Evolutionary conservation across 1,140 invertebrate genomes (phyloP), one percentile per base, ranked within the genome.

Genomic region (Alviniconcha marisindica): DNA sequence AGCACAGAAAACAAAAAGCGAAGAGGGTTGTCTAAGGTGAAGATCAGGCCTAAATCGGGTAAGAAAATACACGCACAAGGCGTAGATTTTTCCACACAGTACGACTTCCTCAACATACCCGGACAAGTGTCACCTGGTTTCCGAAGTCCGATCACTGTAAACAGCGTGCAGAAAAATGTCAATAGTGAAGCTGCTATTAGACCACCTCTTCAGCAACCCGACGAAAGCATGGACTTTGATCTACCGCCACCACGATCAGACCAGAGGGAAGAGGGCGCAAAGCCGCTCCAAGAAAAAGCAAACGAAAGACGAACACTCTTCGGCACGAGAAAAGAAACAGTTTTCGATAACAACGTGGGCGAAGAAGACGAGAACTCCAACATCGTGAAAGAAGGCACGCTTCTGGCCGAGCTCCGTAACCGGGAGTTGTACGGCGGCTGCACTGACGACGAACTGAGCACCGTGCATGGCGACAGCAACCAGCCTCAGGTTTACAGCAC

Each of bases 21-120:
- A 42, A 74, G 38, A 33, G 40, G 73, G 44, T 31, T 36, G n/a
- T 74, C 42, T 31, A 71, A 71, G 24, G 36, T 33, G 3, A 71
- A 71, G 24, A 38, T 40, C 15, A 38, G 69, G 36, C 69, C 69
- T 21, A 31, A 33, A 71, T 71, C 36, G 15, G 36, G 12, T 18
- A 71, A 71, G 28, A 71, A 71, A 36, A 15, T 10, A 31, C 14
- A 40, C 33, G 1, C 33, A 69, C 63, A 69, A 69, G 28, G 36
- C 4, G 36, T 15, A 40, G 69, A 71, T 33, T 71, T 71, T 21
- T 38, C 69, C 69, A 71, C 69, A 21, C 69, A 71, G 69, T 71
- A 71, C 36, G 38, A 71, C 18, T 71, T 71, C 28, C 24, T 40
- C 69, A 40, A 2, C 69, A 5, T 71, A 42, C 14, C 33, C 15